Percentiles rank a stretch among this genome's conserved stretches.
Conservation (phyloP, 1,140 invertebrate species). For the Euborellia annulipes region DNA sequence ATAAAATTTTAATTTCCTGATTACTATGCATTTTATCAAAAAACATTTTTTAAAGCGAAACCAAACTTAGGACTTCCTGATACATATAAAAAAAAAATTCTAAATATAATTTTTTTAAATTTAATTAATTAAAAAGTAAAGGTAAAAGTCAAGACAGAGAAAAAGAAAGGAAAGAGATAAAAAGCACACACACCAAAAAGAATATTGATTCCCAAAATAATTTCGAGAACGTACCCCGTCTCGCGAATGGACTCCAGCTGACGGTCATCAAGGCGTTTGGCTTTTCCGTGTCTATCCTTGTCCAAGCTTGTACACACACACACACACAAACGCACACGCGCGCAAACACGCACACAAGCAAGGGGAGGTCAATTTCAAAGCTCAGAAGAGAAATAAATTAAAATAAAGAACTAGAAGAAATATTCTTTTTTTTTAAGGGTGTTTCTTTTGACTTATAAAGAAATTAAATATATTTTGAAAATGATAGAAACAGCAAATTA, state of each 20-base stretch:
- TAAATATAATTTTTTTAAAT: too few species aligned
- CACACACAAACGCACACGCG: slow-evolving; percentile 16
- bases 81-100: too few species aligned
- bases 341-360: slow-evolving; percentile 17
- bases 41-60: too few species aligned
- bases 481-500: too few species aligned
- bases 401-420: too few species aligned
- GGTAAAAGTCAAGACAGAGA: not conserved
- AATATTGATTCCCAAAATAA: not conserved
- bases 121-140: not conserved
- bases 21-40: too few species aligned
- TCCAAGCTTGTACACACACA: slow-evolving; percentile 46
- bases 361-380: not conserved
- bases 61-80: too few species aligned
- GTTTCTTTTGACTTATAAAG: too few species aligned
- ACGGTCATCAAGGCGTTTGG: slow-evolving; percentile 68
- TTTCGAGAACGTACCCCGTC: slow-evolving; percentile 56
- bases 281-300: slow-evolving; percentile 77
- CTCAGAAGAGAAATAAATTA: too few species aligned
- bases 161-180: slow-evolving; percentile 2
- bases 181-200: not conserved
- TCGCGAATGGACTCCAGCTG: slow-evolving; percentile 73
- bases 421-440: too few species aligned
- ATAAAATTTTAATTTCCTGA: too few species aligned
- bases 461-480: too few species aligned